Percentiles rank a stretch among this genome's conserved stretches.
phyloP scores from a whole-genome alignment of 2,797 vertebrate genomes.

The Coranthus polyacanthus region DNA sequence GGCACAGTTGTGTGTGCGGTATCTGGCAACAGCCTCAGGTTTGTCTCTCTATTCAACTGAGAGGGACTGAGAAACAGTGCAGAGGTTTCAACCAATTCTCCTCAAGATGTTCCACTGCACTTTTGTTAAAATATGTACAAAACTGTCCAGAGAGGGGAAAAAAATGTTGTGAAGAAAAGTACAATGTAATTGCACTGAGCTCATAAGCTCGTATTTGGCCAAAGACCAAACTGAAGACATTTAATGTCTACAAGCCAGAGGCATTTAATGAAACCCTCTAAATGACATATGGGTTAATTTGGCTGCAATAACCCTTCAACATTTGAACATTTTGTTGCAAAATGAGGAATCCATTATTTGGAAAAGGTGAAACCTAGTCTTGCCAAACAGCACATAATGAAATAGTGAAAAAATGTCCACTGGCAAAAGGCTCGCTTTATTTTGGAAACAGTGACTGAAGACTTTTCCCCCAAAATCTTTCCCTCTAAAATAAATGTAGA shows the following conservation, averaged over 20 bases:
- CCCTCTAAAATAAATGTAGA: constrained; percentile 32
- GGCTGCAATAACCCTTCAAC: constrained; percentile 40
- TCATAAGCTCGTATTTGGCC: constrained; percentile 50
- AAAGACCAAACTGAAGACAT: constrained; percentile 47
- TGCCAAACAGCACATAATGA: constrained; percentile 53
- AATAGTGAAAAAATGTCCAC: constrained; percentile 39
- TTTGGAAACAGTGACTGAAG: constrained; percentile 56
- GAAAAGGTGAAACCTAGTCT: constrained; percentile 56
- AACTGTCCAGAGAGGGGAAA: constrained; percentile 43
- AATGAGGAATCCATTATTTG: constrained; percentile 64
- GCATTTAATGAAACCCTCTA: constrained; percentile 61
- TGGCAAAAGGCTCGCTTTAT: constrained; percentile 61
- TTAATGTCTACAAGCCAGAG: constrained; percentile 52
- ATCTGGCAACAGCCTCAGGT: constrained; percentile 52
- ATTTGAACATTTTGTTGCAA: constrained; percentile 47
- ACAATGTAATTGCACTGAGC: constrained; percentile 46
- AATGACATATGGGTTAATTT: constrained; percentile 66
- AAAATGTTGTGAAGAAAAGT: constrained; percentile 46
- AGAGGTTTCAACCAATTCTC: constrained; percentile 46
- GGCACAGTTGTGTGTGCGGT: constrained; percentile 69
- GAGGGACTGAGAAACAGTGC: constrained; percentile 40
- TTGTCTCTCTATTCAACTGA: constrained; percentile 40
- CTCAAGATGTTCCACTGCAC: constrained; percentile 46
- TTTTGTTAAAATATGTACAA: constrained; percentile 49
- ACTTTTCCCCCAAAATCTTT: constrained; percentile 20